phyloP scores from a whole-genome alignment of 2,113 vertebrate species.

The Mastomys coucha region DNA sequence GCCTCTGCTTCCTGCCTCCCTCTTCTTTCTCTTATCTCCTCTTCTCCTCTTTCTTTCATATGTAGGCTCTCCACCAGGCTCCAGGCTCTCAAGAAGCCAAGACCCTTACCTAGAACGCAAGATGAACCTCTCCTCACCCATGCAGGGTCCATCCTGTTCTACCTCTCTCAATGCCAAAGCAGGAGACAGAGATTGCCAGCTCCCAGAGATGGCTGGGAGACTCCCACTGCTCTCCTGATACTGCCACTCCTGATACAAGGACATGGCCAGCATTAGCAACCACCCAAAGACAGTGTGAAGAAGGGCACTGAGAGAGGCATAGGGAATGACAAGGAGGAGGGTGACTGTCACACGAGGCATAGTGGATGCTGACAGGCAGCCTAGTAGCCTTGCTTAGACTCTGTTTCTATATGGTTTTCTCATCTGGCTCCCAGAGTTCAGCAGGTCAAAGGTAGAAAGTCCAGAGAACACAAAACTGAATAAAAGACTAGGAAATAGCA shows the following conservation, averaged over 20 bases:
- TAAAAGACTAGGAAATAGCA: not conserved
- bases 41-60: rapidly evolving
- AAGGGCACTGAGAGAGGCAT: not conserved
- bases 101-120: not conserved
- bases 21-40: not conserved
- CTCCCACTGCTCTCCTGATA: not conserved
- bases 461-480: slow-evolving; percentile 13
- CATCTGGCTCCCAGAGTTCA: not conserved
- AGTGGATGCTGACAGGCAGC: not conserved
- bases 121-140: not conserved
- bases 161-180: not conserved
- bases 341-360: not conserved
- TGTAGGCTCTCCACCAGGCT: not conserved
- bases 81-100: slow-evolving; percentile 24
- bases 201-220: not conserved
- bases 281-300: not conserved
- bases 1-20: not conserved
- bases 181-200: not conserved
- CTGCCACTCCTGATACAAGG: not conserved
- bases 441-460: not conserved
- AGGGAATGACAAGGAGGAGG: not conserved
- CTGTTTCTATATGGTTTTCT: not conserved
- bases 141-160: not conserved
- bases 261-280: not conserved
- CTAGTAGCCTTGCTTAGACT: not conserved